phyloP scores from a whole-genome alignment of 2,113 vertebrate genomes.

The Tachycineta bicolor region DNA sequence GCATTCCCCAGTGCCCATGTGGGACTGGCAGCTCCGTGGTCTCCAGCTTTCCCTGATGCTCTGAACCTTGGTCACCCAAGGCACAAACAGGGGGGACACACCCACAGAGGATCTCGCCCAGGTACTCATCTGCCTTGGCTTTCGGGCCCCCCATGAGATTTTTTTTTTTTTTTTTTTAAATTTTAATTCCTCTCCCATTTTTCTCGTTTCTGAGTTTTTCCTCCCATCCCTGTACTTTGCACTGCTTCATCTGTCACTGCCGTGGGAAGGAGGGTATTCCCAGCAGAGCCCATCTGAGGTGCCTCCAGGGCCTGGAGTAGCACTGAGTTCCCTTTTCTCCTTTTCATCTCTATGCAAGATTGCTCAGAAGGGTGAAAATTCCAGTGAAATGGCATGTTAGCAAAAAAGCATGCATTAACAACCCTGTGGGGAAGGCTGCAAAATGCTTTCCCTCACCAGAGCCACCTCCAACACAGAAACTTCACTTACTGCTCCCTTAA shows the following conservation, averaged over 20 bases:
- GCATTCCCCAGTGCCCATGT: background rate
- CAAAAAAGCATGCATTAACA: slow-evolving; percentile 20
- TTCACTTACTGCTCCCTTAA: background rate
- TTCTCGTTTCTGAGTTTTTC: background rate
- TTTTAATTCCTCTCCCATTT: background rate
- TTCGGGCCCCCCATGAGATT: background rate
- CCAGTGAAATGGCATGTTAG: background rate
- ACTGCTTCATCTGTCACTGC: background rate
- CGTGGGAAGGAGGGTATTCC: background rate
- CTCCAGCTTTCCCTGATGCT: background rate
- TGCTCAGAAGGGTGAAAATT: slow-evolving; percentile 49
- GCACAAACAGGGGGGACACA: background rate
- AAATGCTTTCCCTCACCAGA: slow-evolving; percentile 24
- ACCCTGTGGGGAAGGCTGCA: slow-evolving; percentile 14
- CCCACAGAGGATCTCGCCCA: background rate
- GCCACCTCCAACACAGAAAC: background rate
- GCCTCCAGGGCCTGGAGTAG: background rate
- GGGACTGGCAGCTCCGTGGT: background rate
- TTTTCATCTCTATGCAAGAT: background rate
- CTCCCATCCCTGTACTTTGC: background rate
- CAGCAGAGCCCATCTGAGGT: background rate
- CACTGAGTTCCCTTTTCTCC: background rate
- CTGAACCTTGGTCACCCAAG: background rate
- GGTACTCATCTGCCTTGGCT: background rate
- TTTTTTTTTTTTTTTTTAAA: background rate